Conservation (phyloP, 2,797 vertebrate species). For the Pipistrellus pygmaeus region DNA sequence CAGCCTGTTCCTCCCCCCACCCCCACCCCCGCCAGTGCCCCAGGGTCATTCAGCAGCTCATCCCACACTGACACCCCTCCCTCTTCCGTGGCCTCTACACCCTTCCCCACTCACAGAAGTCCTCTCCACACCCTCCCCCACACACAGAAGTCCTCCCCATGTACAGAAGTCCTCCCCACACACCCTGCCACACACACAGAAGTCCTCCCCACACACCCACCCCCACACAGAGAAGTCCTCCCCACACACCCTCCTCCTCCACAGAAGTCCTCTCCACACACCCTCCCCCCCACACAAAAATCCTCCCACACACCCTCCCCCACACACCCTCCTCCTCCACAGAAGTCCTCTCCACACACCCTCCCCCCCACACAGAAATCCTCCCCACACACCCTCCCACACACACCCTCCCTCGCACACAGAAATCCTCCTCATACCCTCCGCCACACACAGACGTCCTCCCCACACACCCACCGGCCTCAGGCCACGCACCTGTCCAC, state of each 20-base stretch:
- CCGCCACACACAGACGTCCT: accelerated
- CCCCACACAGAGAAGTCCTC: accelerated
- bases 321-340: too few relatives aligned
- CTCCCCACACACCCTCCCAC: too few relatives aligned
- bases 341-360: too few relatives aligned
- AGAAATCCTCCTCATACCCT: too few relatives aligned
- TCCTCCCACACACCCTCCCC: too few relatives aligned
- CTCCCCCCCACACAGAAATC: too few relatives aligned
- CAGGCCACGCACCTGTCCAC: accelerated
- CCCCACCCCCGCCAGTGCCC: accelerated
- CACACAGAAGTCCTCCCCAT: accelerated
- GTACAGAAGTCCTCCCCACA: neutral
- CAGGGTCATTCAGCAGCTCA: neutral
- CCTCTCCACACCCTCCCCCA: accelerated
- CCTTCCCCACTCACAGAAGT: too few relatives aligned
- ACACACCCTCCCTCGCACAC: accelerated
- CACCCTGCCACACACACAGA: too few relatives aligned
- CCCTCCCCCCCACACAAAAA: too few relatives aligned
- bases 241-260: neutral
- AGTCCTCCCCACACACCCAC: too few relatives aligned
- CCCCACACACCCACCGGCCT: neutral
- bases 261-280: too few relatives aligned
- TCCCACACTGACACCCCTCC: neutral
- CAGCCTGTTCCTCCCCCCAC: neutral
- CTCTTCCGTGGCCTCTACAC: too few relatives aligned